Percentiles rank a stretch among this genome's conserved stretches.
Conservation (phyloP, 1,140 invertebrate species). For the Zaprionus taronus region DNA sequence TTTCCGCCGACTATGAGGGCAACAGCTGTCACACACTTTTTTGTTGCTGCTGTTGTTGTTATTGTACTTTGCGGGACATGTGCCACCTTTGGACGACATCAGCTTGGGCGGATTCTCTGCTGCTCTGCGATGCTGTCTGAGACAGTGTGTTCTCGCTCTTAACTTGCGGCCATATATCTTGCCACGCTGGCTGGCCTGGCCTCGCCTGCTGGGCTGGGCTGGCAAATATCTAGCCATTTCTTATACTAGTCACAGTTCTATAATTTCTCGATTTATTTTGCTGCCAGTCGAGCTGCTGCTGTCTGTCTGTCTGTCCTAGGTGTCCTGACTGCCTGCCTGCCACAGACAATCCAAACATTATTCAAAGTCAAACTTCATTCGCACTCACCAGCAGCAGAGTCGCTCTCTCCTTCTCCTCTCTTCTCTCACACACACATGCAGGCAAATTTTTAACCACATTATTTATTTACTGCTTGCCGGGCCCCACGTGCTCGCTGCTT, state of each 20-base stretch:
- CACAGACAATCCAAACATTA: slow-evolving; percentile 83
- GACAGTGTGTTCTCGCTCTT: slow-evolving; percentile 49
- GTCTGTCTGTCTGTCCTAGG: slow-evolving; percentile 45
- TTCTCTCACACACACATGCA: slow-evolving; percentile 44
- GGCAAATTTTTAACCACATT: slow-evolving; percentile 82
- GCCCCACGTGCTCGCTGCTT: not conserved
- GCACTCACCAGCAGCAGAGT: slow-evolving; percentile 52
- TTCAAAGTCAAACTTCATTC: slow-evolving; percentile 83
- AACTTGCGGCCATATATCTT: slow-evolving; percentile 77
- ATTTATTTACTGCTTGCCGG: slow-evolving; percentile 79
- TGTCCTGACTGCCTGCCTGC: slow-evolving; percentile 63
- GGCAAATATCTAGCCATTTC: slow-evolving; percentile 73
- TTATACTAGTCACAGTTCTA: slow-evolving; percentile 83
- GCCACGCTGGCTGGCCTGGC: slow-evolving; percentile 58
- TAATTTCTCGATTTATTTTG: slow-evolving; percentile 82
- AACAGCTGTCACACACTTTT: slow-evolving; percentile 64
- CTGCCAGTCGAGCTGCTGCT: slow-evolving; percentile 47
- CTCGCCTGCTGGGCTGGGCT: not conserved
- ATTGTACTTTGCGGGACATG: slow-evolving; percentile 47
- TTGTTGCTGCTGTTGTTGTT: slow-evolving; percentile 21
- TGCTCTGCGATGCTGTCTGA: slow-evolving; percentile 12
- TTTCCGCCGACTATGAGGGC: slow-evolving; percentile 54
- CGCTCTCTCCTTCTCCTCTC: too few species aligned
- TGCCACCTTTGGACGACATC: slow-evolving; percentile 65
- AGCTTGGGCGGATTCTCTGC: slow-evolving; percentile 25